Base-by-base conservation (phyloP, 2,113 vertebrate genomes). In the Heterochromis multidens region DNA sequence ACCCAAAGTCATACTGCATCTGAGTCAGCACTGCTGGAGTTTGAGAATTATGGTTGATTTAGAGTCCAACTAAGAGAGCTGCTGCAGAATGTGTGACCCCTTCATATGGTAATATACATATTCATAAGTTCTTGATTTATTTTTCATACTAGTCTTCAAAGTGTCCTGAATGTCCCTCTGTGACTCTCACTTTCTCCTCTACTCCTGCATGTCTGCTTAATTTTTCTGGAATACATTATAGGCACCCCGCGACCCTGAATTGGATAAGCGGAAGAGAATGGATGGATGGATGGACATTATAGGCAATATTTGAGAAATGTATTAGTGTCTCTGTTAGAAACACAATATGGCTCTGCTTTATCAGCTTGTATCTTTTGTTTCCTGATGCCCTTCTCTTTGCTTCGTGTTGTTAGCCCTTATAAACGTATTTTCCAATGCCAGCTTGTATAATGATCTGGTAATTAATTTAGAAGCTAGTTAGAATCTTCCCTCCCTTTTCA, bases 81-180 rank as follows among this genome's bases (percentile, higher is more conserved):
- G 70, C 59, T 7, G 56, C 25, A 16, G 35, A 78, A 80, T 80
- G 84, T 27, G 37, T 87, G 80, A 88, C 81, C 81, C 10, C 5
- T 46, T 81, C 83, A 65, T 52, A 58, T 29, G 3, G 63, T 78
- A 57, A 74, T 84, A 87, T 92, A 56, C 84, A 93, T 89, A 87
- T 90, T 92, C 91, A 92, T 86, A 87, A 80, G 54, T 25, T 54
- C 54, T 9, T 67, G 49, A 90, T 91, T 83, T 63, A 87, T 87
- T 88, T 91, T 87, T 90, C 57, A 90, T 87, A 10, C 74, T 23
- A 59, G 43, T 78, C 77, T 72, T 81, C 80, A 54, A 49, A 74
- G 63, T 19, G 6, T 85, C 43, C 79, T n/a, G 21, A 81, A 76
- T 35, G 46, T 67, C 83, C 81, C 43, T 61, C 62, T 60, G 31